Evolutionary conservation across 2,888 invertebrate genomes (phyloP), one percentile per base, ranked within the genome.

Genomic region (Hemicrepidius hirtus): DNA sequence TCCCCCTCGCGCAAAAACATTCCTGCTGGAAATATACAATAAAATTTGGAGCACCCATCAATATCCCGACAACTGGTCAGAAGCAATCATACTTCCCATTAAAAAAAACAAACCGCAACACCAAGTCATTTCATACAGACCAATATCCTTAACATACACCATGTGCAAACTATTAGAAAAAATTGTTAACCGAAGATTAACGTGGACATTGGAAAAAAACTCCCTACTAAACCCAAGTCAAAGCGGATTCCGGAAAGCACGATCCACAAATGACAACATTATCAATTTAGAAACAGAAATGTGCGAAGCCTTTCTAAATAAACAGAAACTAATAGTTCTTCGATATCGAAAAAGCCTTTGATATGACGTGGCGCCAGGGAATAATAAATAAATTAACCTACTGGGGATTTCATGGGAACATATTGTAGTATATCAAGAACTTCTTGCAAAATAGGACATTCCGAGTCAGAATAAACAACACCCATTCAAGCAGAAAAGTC

Each of bases 381-480:
- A n/a, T 53, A 28, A 53, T 13, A 12, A 53, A 28, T 5, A 3
- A 53, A 24, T 28, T 53, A 6, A 6, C 28, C 3, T 28, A 3
- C 3, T 28, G 3, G 6, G 28, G 28, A 24, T n/a, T n/a, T n/a
- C n/a, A n/a, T n/a, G n/a, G n/a, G n/a, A n/a, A n/a, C n/a, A n/a
- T n/a, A n/a, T n/a, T n/a, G n/a, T n/a, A n/a, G n/a, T n/a, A n/a
- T n/a, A n/a, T n/a, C n/a, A n/a, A n/a, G n/a, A n/a, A n/a, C n/a
- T n/a, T n/a, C n/a, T n/a, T n/a, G n/a, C n/a, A n/a, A n/a, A n/a
- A n/a, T n/a, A 28, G 64, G n/a, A n/a, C 53, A 0, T 68, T 73
- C 49, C 32, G 55, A n/a, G 64, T 73, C 13, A 68, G n/a, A 32
- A 13, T n/a, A n/a, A 68, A 68, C 18, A 44, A 44, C 18, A 37